phyloP scores from a whole-genome alignment of 2,797 vertebrate genomes.

The Neosilurus hyrtlii region DNA sequence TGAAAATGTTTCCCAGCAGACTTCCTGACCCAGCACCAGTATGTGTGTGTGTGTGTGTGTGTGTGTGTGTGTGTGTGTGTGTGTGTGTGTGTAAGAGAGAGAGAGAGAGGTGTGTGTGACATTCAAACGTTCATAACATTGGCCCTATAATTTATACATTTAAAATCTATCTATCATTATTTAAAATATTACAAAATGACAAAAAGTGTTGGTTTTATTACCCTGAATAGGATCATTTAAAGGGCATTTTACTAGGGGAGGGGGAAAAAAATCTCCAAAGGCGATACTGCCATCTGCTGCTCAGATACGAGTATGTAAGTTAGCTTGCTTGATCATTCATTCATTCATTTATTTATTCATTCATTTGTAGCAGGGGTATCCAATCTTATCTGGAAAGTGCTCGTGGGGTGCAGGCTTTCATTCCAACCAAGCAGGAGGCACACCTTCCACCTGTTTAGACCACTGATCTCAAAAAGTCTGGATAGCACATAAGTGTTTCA shows the following conservation, averaged over 20 bases:
- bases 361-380: no score
- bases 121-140: slow-evolving; percentile 16
- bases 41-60: background rate
- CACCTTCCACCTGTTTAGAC: no score
- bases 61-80: background rate
- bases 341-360: no score
- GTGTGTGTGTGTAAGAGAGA: background rate
- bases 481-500: no score
- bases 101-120: slow-evolving; percentile 23
- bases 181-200: no score
- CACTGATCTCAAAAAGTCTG: no score
- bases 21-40: slow-evolving; percentile 31
- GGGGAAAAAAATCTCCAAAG: background rate
- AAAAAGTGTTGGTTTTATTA: background rate
- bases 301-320: background rate
- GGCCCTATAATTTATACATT: slow-evolving; percentile 1
- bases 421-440: no score
- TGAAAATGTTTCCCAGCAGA: slow-evolving; percentile 8
- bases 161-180: background rate
- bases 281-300: slow-evolving; percentile 31
- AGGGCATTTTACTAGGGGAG: background rate
- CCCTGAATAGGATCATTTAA: background rate
- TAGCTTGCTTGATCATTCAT: no score
- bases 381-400: no score
- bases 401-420: background rate